These are phyloP conservation scores for Mercenaria mercenaria DNA, from an alignment of 1,140 invertebrate species.

Conservation along the genomic window DNA sequence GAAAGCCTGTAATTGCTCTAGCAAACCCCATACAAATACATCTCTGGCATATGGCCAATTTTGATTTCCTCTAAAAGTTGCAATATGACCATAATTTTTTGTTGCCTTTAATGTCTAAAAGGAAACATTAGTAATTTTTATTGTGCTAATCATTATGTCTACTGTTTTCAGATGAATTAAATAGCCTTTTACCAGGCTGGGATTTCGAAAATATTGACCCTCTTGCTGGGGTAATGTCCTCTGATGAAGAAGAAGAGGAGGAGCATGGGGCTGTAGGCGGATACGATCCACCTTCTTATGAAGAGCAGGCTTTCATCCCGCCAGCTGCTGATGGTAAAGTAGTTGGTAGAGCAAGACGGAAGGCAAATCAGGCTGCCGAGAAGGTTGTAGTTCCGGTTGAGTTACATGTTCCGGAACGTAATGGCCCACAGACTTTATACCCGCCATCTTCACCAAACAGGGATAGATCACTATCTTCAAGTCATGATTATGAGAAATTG, in stretches of 20 bases:
- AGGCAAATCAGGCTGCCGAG: conserved; percentile 23
- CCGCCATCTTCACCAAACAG: not conserved
- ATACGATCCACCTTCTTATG: not conserved
- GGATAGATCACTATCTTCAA: not conserved
- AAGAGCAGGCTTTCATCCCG: not conserved
- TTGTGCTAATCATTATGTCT: too few species aligned
- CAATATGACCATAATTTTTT: too few species aligned
- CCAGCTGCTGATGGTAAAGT: conserved; percentile 2
- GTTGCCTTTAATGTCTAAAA: too few species aligned
- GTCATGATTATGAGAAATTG: conserved; percentile 38
- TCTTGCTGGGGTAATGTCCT: not conserved
- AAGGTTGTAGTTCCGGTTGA: conserved; percentile 51
- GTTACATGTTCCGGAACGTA: conserved; percentile 13
- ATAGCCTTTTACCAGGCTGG: conserved; percentile 34
- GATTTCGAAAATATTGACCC: conserved; percentile 55
- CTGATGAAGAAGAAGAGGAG: conserved; percentile 30
- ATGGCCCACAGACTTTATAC: not conserved
- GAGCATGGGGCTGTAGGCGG: conserved; percentile 25
- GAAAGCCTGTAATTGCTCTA: too few species aligned
- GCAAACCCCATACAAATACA: too few species aligned
- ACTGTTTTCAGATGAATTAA: conserved; percentile 57
- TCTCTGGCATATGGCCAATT: too few species aligned
- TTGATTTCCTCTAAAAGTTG: too few species aligned
- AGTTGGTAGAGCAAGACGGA: conserved; percentile 26
- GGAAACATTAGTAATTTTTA: too few species aligned